Evolutionary conservation across 2,888 invertebrate genomes (phyloP), one percentile per base, ranked within the genome.

Genomic region (Phortica magna): DNA sequence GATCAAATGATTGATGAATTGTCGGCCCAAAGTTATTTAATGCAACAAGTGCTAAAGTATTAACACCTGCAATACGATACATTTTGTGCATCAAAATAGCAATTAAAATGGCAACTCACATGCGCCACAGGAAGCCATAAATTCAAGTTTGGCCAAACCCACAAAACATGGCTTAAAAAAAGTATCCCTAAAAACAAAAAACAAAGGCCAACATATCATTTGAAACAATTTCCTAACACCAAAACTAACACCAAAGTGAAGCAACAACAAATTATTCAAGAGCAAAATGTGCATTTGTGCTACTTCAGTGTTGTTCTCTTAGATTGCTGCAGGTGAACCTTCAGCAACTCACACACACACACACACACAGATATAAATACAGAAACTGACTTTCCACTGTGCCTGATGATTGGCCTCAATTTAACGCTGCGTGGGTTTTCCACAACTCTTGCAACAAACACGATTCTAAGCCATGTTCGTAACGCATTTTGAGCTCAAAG

Each of bases 21-120:
- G 1, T 4, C 31, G 14, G 48, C 48, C 5, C 31, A 31, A 31
- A 31, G 31, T 48, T 48, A 14, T 14, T 48, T 48, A 48, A 14
- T 14, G 70, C 14, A 71, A 72, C 75, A 87, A 88, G 85, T 85
- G 88, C 87, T 85, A 88, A 85, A 84, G 80, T 67, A 78, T 82
- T 83, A 88, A 85, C 85, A 86, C 88, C 85, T 86, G 85, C 88
- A 85, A 78, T 83, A 80, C 88, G 88, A 78, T 83, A 80, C 80
- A 79, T 80, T 42, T 77, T 76, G 64, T 31, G 42, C 67, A 53
- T 57, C 73, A 78, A 61, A 73, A 59, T 64, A 79, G 77, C 80
- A 71, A 71, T 71, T 71, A 65, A 75, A 79, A 80, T 83, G 81
- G 87, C 85, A 87, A 59, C 71, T 1, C 77, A 61, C 74, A 76